Percentiles rank a stretch among this genome's conserved stretches.
Conservation (phyloP, 2,888 invertebrate species). For the Pristionchus exspectatus region DNA sequence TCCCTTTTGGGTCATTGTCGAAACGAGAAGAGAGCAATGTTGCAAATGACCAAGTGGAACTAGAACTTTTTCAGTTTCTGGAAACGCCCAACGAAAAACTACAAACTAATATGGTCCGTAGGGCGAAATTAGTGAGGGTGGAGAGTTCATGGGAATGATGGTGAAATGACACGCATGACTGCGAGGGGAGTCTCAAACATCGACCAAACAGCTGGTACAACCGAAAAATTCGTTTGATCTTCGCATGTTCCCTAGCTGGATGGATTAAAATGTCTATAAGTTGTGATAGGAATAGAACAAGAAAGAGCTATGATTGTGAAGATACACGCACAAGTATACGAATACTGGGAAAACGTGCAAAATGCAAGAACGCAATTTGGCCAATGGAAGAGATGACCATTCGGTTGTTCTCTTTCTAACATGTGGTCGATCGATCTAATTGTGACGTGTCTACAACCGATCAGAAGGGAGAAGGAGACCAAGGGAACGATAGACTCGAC, state of each 20-base stretch:
- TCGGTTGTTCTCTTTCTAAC: background rate
- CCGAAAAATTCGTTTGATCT: too few species aligned
- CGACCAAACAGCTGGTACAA: background rate
- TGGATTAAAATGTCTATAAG: too few species aligned
- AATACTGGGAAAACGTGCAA: background rate
- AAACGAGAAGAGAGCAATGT: background rate
- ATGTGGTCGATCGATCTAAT: background rate
- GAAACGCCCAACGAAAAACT: background rate
- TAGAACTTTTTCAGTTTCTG: too few species aligned
- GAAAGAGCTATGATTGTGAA: too few species aligned
- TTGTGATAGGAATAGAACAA: too few species aligned
- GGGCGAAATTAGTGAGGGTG: constrained; percentile 13
- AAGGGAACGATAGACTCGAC: background rate
- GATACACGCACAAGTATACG: too few species aligned
- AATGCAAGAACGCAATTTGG: background rate
- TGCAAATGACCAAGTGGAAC: too few species aligned
- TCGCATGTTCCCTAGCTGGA: too few species aligned
- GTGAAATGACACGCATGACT: background rate
- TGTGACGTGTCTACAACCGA: background rate
- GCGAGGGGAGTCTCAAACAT: background rate
- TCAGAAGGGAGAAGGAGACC: background rate
- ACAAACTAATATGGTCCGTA: background rate
- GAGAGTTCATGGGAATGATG: background rate
- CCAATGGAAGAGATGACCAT: background rate
- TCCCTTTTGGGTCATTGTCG: background rate